These are phyloP conservation scores for Anastrepha obliqua DNA, from an alignment of 1,140 invertebrate genomes.

Conservation along the genomic window DNA sequence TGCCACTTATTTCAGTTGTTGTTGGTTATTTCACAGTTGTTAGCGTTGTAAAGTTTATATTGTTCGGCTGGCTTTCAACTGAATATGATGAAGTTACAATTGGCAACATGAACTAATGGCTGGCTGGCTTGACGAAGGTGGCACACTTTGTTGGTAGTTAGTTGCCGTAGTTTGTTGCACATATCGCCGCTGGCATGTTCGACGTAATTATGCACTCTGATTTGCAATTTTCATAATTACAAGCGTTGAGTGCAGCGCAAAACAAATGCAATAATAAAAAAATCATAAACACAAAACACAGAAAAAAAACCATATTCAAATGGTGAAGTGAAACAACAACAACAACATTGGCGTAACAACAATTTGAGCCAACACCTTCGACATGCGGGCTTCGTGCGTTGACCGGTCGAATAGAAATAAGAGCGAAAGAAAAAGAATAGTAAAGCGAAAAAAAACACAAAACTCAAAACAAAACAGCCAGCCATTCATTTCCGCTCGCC, in stretches of 20 bases:
- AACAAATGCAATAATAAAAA: constrained; percentile 28
- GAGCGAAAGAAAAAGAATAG: neutral
- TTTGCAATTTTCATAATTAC: constrained; percentile 52
- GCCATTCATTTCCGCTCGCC: constrained; percentile 13
- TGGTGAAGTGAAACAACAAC: neutral
- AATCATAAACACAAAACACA: neutral
- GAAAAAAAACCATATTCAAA: neutral
- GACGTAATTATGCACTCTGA: constrained; percentile 46
- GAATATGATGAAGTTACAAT: neutral
- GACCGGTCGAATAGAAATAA: neutral
- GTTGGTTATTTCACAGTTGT: neutral
- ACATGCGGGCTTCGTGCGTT: neutral
- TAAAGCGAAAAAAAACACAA: neutral
- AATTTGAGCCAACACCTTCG: constrained; percentile 9
- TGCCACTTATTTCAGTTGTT: neutral
- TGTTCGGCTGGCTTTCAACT: neutral
- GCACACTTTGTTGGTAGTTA: neutral
- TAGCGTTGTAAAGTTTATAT: neutral
- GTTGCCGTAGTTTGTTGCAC: neutral
- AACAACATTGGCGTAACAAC: neutral
- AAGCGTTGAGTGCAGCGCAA: constrained; percentile 40
- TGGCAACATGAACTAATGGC: neutral
- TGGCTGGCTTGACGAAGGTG: neutral
- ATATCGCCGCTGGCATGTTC: constrained; percentile 12
- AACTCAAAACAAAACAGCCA: neutral